Percentiles rank a stretch among this genome's conserved stretches.
Conservation (phyloP, 2,113 vertebrate species). For the Ovis aries region DNA sequence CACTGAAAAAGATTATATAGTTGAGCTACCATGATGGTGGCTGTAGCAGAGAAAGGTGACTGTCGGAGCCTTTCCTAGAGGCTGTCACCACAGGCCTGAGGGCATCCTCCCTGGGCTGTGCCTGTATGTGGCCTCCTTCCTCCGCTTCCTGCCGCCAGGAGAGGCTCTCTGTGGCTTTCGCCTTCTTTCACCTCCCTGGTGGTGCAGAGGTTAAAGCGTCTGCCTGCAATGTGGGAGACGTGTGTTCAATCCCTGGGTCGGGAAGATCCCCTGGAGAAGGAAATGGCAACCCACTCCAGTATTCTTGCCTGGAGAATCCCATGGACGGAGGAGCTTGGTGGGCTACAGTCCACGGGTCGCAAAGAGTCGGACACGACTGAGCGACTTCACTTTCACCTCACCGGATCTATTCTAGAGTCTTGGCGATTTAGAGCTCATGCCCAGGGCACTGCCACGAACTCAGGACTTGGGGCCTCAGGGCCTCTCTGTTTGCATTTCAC, state of each 20-base stretch:
- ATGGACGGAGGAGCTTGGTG: too few relatives aligned
- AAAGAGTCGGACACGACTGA: too few relatives aligned
- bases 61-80: background rate
- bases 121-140: background rate
- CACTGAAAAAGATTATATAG: slow-evolving; percentile 26
- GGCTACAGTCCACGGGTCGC: too few relatives aligned
- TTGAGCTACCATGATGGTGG: background rate
- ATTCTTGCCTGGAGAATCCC: too few relatives aligned
- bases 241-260: too few relatives aligned
- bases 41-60: background rate
- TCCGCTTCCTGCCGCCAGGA: background rate
- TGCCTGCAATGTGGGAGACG: too few relatives aligned
- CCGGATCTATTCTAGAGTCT: background rate
- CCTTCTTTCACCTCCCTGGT: background rate
- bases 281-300: too few relatives aligned
- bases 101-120: background rate
- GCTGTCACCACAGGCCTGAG: background rate
- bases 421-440: background rate
- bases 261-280: too few relatives aligned
- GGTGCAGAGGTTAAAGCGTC: too few relatives aligned
- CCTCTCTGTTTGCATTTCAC: background rate
- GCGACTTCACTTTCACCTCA: background rate
- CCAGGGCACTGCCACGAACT: background rate
- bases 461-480: background rate
- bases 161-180: background rate